Percentiles rank a stretch among this genome's conserved stretches.
Conservation (phyloP, 2,113 vertebrate genomes). For the Prunella fulvescens region DNA sequence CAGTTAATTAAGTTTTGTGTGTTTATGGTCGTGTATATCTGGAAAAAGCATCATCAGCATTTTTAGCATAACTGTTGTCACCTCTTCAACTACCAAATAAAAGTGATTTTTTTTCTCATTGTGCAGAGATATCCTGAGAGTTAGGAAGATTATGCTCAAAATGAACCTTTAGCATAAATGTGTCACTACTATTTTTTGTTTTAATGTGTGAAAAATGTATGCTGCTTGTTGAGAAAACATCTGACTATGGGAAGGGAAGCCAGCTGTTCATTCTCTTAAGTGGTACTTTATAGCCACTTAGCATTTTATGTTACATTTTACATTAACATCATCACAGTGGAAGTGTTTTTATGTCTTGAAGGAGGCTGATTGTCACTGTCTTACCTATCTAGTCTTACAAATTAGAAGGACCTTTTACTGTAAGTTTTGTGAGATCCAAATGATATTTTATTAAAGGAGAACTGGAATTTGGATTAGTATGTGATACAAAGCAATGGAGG, state of each 20-base stretch:
- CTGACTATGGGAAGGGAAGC: not conserved
- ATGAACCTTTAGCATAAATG: not conserved
- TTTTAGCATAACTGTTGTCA: not conserved
- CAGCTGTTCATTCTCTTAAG: not conserved
- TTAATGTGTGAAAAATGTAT: not conserved
- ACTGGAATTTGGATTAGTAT: not conserved
- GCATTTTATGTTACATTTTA: not conserved
- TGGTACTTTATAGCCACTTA: not conserved
- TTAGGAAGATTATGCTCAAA: not conserved
- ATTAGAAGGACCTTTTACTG: not conserved
- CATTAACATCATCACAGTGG: not conserved
- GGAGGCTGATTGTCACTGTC: not conserved
- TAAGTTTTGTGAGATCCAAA: not conserved
- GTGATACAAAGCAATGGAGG: not conserved
- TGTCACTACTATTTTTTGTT: not conserved
- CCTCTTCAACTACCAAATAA: not conserved
- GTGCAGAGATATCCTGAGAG: not conserved
- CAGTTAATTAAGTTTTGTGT: not conserved
- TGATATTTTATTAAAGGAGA: not conserved
- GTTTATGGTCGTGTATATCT: not conserved
- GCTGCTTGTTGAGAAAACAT: not conserved
- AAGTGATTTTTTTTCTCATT: not conserved
- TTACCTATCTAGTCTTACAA: not conserved
- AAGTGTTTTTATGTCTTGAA: not conserved
- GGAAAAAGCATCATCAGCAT: not conserved